Percentiles rank a stretch among this genome's conserved stretches.
Evolutionary conservation across 2,797 vertebrate genomes (phyloP).

Genomic region (Podargus strigoides): DNA sequence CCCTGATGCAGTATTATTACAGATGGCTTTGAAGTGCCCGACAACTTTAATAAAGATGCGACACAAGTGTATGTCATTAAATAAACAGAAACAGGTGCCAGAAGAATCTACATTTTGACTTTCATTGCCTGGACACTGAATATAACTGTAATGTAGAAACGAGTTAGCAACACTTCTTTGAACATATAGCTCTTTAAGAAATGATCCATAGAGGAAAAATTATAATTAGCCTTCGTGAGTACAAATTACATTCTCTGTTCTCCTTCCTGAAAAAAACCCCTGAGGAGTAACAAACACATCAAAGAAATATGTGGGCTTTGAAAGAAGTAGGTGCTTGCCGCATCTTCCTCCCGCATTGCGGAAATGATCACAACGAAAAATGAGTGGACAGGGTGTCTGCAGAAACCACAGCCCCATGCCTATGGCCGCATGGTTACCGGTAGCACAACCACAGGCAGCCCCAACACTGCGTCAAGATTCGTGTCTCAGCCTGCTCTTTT

Average conservation of each 20-base stretch:
- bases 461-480: neutral
- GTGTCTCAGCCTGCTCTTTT: neutral
- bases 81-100: neutral
- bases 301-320: conserved; percentile 1
- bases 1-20: neutral
- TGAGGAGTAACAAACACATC: conserved; percentile 36
- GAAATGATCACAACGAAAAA: neutral
- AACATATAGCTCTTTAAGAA: neutral
- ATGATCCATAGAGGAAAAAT: neutral
- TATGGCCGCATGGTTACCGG: rapidly evolving
- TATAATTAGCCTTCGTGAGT: neutral
- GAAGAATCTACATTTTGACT: neutral
- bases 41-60: neutral
- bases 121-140: neutral
- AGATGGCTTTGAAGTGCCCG: neutral
- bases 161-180: neutral
- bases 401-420: neutral
- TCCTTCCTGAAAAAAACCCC: neutral
- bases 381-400: neutral
- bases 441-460: neutral
- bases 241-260: neutral
- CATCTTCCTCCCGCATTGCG: conserved; percentile 44
- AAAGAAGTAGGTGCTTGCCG: conserved; percentile 24
- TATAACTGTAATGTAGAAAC: rapidly evolving
- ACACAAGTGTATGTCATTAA: neutral